Percentiles rank a stretch among this genome's conserved stretches.
These are phyloP conservation scores for Calyptommatus sinebrachiatus DNA, from an alignment of 2,113 vertebrate genomes.

Conservation along the genomic window DNA sequence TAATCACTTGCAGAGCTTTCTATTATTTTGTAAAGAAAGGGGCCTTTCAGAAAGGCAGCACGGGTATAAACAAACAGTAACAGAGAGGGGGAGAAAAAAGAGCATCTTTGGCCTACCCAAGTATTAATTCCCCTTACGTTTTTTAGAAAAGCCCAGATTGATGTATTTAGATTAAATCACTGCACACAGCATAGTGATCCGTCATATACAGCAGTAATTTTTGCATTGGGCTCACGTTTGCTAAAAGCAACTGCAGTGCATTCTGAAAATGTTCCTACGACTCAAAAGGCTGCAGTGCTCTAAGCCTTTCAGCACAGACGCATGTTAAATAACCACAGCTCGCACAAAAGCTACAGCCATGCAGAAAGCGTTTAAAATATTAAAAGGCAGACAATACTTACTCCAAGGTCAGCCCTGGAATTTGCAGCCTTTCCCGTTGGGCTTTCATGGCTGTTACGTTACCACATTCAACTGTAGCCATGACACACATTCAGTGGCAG, in stretches of 20 bases:
- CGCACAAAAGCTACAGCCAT: conserved; percentile 67
- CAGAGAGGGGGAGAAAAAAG: conserved; percentile 59
- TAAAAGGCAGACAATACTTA: conserved; percentile 91
- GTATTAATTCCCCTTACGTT: conserved; percentile 65
- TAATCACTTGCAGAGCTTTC: conserved; percentile 55
- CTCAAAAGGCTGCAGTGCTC: conserved; percentile 78
- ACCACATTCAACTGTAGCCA: conserved; percentile 90
- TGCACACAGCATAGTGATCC: conserved; percentile 54
- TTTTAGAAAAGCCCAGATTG: conserved; percentile 61
- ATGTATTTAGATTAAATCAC: conserved; percentile 61
- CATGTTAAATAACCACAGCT: conserved; percentile 67
- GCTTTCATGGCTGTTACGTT: conserved; percentile 94
- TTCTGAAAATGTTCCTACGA: conserved; percentile 74
- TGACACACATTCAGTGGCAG: conserved; percentile 86
- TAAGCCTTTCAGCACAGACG: conserved; percentile 65
- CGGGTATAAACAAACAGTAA: conserved; percentile 71
- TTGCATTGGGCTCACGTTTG: conserved; percentile 55
- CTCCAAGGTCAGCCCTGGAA: conserved; percentile 99
- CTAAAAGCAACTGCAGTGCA: conserved; percentile 73
- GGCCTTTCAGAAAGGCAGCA: conserved; percentile 73
- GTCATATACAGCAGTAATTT: conserved; percentile 66
- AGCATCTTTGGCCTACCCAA: conserved; percentile 72
- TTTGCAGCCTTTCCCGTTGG: conserved; percentile 98
- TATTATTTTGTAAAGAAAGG: conserved; percentile 71
- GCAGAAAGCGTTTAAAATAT: conserved; percentile 78